Evolutionary conservation across 2,113 vertebrate species (phyloP).

Genomic region (Triplophysa siluroides): DNA sequence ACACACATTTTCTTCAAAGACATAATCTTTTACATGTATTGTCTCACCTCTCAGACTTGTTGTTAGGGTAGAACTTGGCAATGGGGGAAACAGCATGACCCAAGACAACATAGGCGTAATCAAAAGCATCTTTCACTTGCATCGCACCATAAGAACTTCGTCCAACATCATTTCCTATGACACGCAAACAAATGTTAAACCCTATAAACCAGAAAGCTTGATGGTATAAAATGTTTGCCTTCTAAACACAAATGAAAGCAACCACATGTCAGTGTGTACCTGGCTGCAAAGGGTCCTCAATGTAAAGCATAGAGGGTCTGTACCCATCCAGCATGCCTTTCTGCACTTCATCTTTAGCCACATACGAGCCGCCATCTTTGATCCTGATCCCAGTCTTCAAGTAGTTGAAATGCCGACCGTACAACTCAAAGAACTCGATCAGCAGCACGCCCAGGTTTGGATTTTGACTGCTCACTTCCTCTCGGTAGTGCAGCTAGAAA

Average conservation of each 20-base stretch:
- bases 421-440: slow-evolving; percentile 99
- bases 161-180: slow-evolving; percentile 92
- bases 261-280: slow-evolving; percentile 61
- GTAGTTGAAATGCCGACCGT: slow-evolving; percentile 97
- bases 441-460: slow-evolving; percentile 97
- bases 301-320: slow-evolving; percentile 96
- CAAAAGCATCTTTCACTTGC: slow-evolving; percentile 99
- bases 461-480: slow-evolving; percentile 89
- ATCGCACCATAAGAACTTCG: slow-evolving; percentile 99
- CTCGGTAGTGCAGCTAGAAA: slow-evolving; percentile 90
- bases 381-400: slow-evolving; percentile 98
- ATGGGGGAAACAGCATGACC: slow-evolving; percentile 94
- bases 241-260: neutral
- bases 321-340: slow-evolving; percentile 96
- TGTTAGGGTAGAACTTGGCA: slow-evolving; percentile 95
- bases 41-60: slow-evolving; percentile 89
- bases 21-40: neutral
- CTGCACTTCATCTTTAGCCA: slow-evolving; percentile 97
- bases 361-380: slow-evolving; percentile 95
- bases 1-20: neutral
- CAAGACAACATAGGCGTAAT: slow-evolving; percentile 94
- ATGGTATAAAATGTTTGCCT: neutral
- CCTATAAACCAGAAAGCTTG: neutral
- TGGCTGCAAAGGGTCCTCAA: slow-evolving; percentile 95
- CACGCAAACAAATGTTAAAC: neutral